Percentiles rank a stretch among this genome's conserved stretches.
These are phyloP conservation scores for Ptyas mucosa DNA, from an alignment of 2,113 vertebrate species.

Conservation along the genomic window DNA sequence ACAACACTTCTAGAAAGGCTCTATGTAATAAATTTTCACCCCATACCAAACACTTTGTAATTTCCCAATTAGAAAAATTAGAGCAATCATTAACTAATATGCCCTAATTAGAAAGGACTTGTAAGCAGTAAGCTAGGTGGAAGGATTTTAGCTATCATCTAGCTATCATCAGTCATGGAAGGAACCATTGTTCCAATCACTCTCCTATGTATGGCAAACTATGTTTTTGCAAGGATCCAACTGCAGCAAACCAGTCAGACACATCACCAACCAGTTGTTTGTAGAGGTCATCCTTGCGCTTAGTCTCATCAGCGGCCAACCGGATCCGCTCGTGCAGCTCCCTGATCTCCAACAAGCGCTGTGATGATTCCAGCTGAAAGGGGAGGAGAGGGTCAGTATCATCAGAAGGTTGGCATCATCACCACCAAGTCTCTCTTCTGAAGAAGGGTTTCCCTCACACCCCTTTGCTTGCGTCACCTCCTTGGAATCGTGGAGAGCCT, in stretches of 20 bases:
- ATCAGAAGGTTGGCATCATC: conserved; percentile 6
- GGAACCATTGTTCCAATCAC: background rate
- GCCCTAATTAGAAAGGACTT: background rate
- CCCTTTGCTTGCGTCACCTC: conserved; percentile 66
- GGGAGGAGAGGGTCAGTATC: background rate
- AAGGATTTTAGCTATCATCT: background rate
- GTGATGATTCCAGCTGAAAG: conserved; percentile 81
- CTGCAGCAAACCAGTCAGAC: background rate
- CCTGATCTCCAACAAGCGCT: conserved; percentile 80
- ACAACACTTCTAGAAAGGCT: background rate
- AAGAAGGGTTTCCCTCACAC: background rate
- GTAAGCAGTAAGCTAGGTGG: background rate
- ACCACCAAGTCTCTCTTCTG: background rate
- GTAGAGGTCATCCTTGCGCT: conserved; percentile 82
- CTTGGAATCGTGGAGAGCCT: conserved; percentile 77
- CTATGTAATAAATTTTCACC: background rate
- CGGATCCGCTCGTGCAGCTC: conserved; percentile 82
- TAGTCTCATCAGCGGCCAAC: conserved; percentile 80
- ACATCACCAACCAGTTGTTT: conserved; percentile 76
- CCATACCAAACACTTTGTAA: background rate
- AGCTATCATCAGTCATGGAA: background rate
- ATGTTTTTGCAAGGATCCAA: too few relatives aligned
- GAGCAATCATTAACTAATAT: background rate
- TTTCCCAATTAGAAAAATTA: background rate
- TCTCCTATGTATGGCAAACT: background rate